These are phyloP conservation scores for Cosmopolites sordidus DNA, from an alignment of 2,888 invertebrate genomes.

Conservation along the genomic window DNA sequence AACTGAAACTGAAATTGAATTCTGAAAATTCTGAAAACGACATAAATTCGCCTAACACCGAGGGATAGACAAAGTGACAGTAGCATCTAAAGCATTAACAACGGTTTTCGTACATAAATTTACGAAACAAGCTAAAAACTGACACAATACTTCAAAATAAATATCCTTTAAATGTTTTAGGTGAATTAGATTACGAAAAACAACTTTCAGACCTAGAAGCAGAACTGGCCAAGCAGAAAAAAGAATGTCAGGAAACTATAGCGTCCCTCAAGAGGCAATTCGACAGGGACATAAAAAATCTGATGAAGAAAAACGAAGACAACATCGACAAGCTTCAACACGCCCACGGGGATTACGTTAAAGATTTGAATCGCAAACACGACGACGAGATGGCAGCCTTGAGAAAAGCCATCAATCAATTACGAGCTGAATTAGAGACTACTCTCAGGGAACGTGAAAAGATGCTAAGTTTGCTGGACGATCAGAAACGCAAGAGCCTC, in stretches of 20 bases:
- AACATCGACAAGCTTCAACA: conserved; percentile 55
- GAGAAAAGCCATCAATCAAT: conserved; percentile 26
- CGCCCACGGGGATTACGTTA: conserved; percentile 53
- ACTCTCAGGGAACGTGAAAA: conserved; percentile 25
- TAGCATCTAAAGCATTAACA: too few relatives aligned
- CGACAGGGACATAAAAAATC: conserved; percentile 52
- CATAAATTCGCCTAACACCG: too few relatives aligned
- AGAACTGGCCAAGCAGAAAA: conserved; percentile 35
- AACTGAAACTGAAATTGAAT: too few relatives aligned
- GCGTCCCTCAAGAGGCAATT: conserved; percentile 52
- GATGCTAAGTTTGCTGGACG: conserved; percentile 29
- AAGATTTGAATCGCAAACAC: conserved; percentile 50
- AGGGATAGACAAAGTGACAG: too few relatives aligned
- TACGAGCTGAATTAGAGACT: conserved; percentile 21
- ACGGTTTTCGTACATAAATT: too few relatives aligned
- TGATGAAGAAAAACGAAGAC: conserved; percentile 53
- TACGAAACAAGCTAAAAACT: too few relatives aligned
- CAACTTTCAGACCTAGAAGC: conserved; percentile 25
- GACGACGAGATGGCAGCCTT: conserved; percentile 49
- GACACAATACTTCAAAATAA: too few relatives aligned
- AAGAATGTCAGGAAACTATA: conserved; percentile 38
- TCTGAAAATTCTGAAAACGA: too few relatives aligned
- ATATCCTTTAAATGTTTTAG: too few relatives aligned
- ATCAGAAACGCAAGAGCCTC: conserved; percentile 31
- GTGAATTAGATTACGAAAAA: conserved; percentile 11